Evolutionary conservation across 2,113 vertebrate genomes (phyloP).

Genomic region (Felis catus): DNA sequence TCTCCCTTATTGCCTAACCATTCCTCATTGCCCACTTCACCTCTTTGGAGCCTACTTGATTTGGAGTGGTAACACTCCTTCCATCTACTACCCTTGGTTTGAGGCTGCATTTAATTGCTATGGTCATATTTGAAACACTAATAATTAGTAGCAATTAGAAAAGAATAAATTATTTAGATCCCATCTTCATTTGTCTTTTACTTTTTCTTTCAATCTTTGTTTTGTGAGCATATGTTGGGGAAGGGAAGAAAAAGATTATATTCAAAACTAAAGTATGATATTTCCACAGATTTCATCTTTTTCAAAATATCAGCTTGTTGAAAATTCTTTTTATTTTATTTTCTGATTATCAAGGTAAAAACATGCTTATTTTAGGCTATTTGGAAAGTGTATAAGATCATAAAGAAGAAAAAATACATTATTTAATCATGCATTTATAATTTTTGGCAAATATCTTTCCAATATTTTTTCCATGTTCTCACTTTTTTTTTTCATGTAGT

Average conservation of each 20-base stretch:
- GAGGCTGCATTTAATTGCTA: background rate
- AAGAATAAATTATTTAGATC: background rate
- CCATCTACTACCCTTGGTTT: background rate
- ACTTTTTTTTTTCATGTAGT: background rate
- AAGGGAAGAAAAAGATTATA: conserved; percentile 4
- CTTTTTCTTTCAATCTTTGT: background rate
- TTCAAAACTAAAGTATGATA: background rate
- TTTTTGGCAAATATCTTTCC: background rate
- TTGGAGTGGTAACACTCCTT: background rate
- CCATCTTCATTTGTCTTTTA: background rate
- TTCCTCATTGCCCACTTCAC: background rate
- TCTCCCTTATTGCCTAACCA: background rate
- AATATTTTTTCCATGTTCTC: background rate
- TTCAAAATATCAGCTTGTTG: background rate
- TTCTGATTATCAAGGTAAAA: background rate
- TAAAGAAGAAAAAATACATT: background rate
- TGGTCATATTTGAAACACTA: background rate
- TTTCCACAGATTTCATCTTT: background rate
- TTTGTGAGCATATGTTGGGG: background rate
- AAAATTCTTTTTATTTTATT: conserved; percentile 1
- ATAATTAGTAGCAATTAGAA: background rate
- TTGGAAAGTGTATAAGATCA: background rate
- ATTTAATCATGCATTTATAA: conserved; percentile 3
- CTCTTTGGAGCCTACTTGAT: background rate
- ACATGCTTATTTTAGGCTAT: background rate